These are phyloP conservation scores for Bombus waltoni DNA, from an alignment of 1,140 invertebrate genomes.

Conservation along the genomic window DNA sequence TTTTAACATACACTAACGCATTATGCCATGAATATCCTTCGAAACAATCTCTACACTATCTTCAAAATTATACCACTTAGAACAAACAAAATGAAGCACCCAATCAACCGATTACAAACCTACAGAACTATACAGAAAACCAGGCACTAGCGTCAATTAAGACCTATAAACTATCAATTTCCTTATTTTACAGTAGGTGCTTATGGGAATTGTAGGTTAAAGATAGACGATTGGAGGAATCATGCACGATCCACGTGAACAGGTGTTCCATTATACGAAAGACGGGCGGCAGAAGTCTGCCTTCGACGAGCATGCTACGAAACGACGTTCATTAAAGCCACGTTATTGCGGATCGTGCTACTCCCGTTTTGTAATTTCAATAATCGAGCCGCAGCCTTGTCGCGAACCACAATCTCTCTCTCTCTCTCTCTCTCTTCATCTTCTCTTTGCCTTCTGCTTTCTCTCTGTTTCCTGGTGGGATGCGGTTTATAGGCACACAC, in stretches of 20 bases:
- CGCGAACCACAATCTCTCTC: neutral
- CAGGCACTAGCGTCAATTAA: neutral
- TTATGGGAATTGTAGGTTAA: neutral
- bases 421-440: neutral
- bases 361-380: conserved; percentile 54
- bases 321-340: conserved; percentile 11
- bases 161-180: neutral
- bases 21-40: neutral
- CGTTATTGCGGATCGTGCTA: conserved; percentile 49
- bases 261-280: conserved; percentile 21
- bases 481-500: conserved; percentile 24
- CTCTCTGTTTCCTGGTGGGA: conserved; percentile 6
- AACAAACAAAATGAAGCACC: neutral
- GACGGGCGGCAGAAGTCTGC: neutral
- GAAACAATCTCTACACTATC: neutral
- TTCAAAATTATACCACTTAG: neutral
- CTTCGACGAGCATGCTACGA: conserved; percentile 10
- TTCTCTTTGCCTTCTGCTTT: neutral
- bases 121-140: neutral
- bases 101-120: neutral
- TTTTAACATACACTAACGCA: neutral
- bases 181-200: neutral
- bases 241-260: neutral
- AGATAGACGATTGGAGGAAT: neutral
- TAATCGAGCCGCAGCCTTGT: conserved; percentile 52